Evolutionary conservation across 2,888 invertebrate genomes (phyloP).

Genomic region (Auanema sp.): DNA sequence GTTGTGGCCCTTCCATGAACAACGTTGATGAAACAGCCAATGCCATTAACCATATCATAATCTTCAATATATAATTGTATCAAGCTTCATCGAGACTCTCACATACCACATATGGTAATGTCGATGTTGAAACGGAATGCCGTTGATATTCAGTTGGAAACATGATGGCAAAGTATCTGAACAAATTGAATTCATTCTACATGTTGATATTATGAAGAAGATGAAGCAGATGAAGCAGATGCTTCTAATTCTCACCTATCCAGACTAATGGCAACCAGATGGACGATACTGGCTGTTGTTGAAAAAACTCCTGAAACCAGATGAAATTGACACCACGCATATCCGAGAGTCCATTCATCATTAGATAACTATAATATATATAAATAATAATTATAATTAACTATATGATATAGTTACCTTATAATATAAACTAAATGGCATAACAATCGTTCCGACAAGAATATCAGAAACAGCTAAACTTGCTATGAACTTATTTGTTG

Average conservation of each 20-base stretch:
- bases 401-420: constrained; percentile 27
- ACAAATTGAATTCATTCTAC: constrained; percentile 49
- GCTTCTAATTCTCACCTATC: constrained; percentile 36
- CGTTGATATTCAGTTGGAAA: constrained; percentile 56
- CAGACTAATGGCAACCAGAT: constrained; percentile 53
- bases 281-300: constrained; percentile 54
- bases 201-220: constrained; percentile 54
- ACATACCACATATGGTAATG: constrained; percentile 41
- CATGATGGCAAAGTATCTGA: constrained; percentile 55
- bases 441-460: constrained; percentile 49
- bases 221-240: constrained; percentile 46
- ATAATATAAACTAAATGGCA: constrained; percentile 51
- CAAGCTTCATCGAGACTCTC: too few species aligned
- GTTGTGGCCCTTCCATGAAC: constrained; percentile 40
- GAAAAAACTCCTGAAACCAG: constrained; percentile 49
- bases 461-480: constrained; percentile 53
- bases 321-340: constrained; percentile 49
- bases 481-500: constrained; percentile 55
- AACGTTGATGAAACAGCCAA: constrained; percentile 44
- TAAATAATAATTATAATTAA: constrained; percentile 5
- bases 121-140: constrained; percentile 46
- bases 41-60: constrained; percentile 53
- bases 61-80: constrained; percentile 1
- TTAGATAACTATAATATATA: constrained; percentile 34
- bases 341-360: constrained; percentile 47